These are phyloP conservation scores for Isurus oxyrinchus DNA, from an alignment of 2,113 vertebrate species.

Conservation along the genomic window DNA sequence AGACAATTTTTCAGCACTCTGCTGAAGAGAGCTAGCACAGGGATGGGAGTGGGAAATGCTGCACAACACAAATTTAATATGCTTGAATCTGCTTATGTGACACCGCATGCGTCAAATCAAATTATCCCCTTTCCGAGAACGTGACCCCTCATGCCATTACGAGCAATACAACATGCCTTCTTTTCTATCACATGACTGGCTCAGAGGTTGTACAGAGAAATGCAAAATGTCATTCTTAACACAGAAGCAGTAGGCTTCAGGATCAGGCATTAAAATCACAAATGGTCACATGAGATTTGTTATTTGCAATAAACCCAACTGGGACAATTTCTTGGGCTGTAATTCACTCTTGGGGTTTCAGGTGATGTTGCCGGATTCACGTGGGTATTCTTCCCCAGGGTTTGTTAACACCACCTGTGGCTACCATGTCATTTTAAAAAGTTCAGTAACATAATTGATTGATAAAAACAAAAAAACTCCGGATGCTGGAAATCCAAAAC, in stretches of 20 bases:
- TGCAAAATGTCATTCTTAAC: not conserved
- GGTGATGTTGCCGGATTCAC: not conserved
- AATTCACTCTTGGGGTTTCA: not conserved
- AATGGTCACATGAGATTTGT: not conserved
- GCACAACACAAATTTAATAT: not conserved
- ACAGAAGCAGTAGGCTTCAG: not conserved
- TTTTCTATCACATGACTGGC: not conserved
- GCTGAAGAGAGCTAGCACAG: not conserved
- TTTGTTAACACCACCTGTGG: not conserved
- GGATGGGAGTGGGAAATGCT: not conserved
- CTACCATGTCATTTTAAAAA: not conserved
- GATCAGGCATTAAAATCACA: not conserved
- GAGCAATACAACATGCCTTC: not conserved
- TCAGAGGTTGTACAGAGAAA: slow-evolving; percentile 3
- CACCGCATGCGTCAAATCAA: not conserved
- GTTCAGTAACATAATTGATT: not conserved
- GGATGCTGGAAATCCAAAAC: too few species aligned
- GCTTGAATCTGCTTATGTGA: not conserved
- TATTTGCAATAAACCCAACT: not conserved
- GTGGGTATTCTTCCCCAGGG: not conserved
- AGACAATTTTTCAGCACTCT: not conserved
- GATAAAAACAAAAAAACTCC: too few species aligned
- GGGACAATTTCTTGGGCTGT: not conserved
- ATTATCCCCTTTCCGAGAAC: not conserved
- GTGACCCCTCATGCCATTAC: not conserved